Evolutionary conservation across 2,797 vertebrate species (phyloP).

Genomic region (Adelosebastes latens): DNA sequence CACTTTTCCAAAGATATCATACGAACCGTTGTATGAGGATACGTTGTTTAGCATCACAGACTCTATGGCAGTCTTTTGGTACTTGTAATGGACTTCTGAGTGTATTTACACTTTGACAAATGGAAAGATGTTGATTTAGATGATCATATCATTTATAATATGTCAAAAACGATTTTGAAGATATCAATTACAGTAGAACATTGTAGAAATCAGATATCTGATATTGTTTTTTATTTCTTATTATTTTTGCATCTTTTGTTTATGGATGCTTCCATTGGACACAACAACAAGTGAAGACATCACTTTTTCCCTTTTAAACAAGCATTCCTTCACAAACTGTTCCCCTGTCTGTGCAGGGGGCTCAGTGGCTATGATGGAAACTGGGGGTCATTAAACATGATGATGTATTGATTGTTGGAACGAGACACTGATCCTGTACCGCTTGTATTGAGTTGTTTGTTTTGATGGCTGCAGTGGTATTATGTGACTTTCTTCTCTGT

Average conservation of each 20-base stretch:
- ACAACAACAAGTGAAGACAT: not conserved
- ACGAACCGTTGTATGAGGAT: too few species aligned
- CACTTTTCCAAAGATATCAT: too few species aligned
- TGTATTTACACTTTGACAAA: not conserved
- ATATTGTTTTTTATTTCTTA: not conserved
- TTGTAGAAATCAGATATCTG: not conserved
- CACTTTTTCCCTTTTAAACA: slow-evolving; percentile 11
- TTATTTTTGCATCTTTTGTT: not conserved
- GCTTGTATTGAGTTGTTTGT: slow-evolving; percentile 21
- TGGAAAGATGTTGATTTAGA: not conserved
- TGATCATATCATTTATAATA: not conserved
- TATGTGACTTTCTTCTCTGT: not conserved
- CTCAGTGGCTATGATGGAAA: slow-evolving; percentile 14
- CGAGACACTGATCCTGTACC: slow-evolving; percentile 2
- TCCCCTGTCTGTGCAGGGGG: not conserved
- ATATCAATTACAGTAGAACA: not conserved
- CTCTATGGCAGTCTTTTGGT: not conserved
- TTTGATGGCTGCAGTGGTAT: slow-evolving; percentile 14
- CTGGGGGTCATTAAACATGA: slow-evolving; percentile 18
- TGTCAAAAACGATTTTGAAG: not conserved
- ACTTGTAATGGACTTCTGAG: not conserved
- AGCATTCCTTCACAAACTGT: not conserved
- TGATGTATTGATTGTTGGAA: slow-evolving; percentile 25
- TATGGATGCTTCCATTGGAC: not conserved
- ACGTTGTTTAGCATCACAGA: not conserved